Evolutionary conservation across 30 jellyfish, hydroid and myxozoan species (phyloP), one percentile per base, ranked within the genome.

Genomic region (Pelagia noctiluca): DNA sequence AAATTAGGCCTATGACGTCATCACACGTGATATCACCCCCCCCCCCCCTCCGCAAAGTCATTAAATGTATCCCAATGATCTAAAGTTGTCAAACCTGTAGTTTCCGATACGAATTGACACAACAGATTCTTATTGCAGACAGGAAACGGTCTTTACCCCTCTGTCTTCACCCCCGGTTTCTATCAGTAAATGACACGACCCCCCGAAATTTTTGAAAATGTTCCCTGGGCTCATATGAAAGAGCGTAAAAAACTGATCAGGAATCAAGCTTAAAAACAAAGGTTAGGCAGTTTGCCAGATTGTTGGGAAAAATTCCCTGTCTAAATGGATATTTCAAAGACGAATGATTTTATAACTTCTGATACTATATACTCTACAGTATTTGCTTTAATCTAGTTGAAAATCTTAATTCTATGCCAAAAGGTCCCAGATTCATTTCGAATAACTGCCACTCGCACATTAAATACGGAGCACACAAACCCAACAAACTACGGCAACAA

Each of bases 21-120:
- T 52, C 68, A 52, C 68, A 52, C 68, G 68, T 52, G 68, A 52
- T 52, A 52, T 52, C 21, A 52, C 68, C 68, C 68, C n/a, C n/a
- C n/a, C n/a, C n/a, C n/a, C n/a, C n/a, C n/a, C 68, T n/a, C 68
- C 68, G 68, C 16, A 52, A 52, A 52, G 68, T 52, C 26, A 52
- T 30, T 19, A 30, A 52, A 52, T 52, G 68, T 52, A 52, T 30
- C 12, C 68, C 28, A 52, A 52, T 3, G 28, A 52, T 52, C 68
- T 52, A 52, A 30, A 19, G 68, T 19, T 52, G 68, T 52, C 68
- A 10, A 52, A 52, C 68, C 68, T 52, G 68, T 52, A 52, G 68
- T 52, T 52, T 52, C 12, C 21, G 68, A 52, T 52, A 52, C 68
- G 68, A 52, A 52, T 52, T 52, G 68, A 25, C 26, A 19, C 68